Evolutionary conservation across 2,797 vertebrate species (phyloP), one percentile per base, ranked within the genome.

Genomic region (Eulemur mongoz): DNA sequence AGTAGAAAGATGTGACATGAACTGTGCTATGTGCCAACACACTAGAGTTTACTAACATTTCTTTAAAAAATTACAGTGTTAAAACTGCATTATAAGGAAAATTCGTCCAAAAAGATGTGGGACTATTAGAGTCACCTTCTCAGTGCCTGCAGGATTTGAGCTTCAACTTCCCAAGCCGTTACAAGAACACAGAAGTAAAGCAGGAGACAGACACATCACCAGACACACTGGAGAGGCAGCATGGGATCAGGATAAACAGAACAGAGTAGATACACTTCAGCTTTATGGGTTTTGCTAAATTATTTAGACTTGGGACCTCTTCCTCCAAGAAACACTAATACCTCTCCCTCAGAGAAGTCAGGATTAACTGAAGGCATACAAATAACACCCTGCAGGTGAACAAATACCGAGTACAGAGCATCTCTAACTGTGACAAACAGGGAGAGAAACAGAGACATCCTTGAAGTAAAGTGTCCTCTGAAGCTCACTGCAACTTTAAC

Each of bases 231-330:
- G 38, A 67, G 76, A 40, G 13, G 52, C n/a, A 3, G 9, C 27
- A 12, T 5, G 10, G 13, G 2, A 12, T 20, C 43, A 15, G n/a
- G 4, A 54, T 27, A 20, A 38, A 79, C 78, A 61, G 65, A 40
- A 7, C 54, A 48, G 54, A 48, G 25, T 15, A 43, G 50, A 23
- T 3, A 35, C 5, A 52, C 25, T 13, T 2, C 18, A 38, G 25
- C 12, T 32, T 5, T 0, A 4, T 2, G 8, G 13, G 52, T 50
- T 25, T 22, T 48, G 14, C 65, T 11, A 2, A 70, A 40, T 7
- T 32, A 32, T 11, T 2, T 14, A 43, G 27, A 43, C 30, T 25
- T 17, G 18, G 59, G 30, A 25, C n/a, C 52, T 72, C 63, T 30
- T 57, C 75, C 45, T 67, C 54, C 43, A 13, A 0, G 5, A 20